phyloP scores from a whole-genome alignment of 2,888 invertebrate genomes.

The Cylloceria caligata region DNA sequence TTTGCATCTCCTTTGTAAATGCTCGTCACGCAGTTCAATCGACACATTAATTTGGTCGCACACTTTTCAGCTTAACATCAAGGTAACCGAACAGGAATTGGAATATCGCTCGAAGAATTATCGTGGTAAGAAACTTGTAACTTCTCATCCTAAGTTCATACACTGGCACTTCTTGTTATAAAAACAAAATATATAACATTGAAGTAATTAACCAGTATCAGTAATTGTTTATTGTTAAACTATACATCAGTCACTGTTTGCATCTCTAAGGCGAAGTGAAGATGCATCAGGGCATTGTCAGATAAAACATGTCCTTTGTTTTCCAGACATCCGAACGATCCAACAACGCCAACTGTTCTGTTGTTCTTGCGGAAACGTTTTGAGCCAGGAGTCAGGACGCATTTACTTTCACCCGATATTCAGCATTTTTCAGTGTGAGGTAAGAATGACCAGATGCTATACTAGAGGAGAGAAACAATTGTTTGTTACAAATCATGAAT shows the following conservation, averaged over 20 bases:
- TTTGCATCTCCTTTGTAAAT: too few relatives aligned
- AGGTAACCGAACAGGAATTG: conserved; percentile 60
- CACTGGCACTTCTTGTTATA: not conserved
- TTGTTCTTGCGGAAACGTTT: conserved; percentile 69
- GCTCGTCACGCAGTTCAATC: too few relatives aligned
- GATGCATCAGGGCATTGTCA: too few relatives aligned
- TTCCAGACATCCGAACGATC: conserved; percentile 65
- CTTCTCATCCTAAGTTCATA: not conserved
- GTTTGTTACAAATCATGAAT: too few relatives aligned
- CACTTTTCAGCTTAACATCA: conserved; percentile 55
- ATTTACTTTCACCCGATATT: conserved; percentile 71
- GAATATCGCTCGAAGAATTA: conserved; percentile 67
- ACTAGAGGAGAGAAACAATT: too few relatives aligned
- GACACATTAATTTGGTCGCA: too few relatives aligned
- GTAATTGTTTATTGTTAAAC: too few relatives aligned
- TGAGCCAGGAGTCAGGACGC: conserved; percentile 58
- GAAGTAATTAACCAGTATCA: not conserved
- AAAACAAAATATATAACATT: conserved; percentile 15
- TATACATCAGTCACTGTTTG: too few relatives aligned
- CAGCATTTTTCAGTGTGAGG: conserved; percentile 72
- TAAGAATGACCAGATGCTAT: conserved; percentile 46
- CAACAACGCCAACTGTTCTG: conserved; percentile 67
- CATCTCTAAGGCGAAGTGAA: too few relatives aligned
- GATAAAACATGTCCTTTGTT: too few relatives aligned
- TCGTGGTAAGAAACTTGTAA: conserved; percentile 56